Base-by-base conservation (phyloP, 2,797 vertebrate species). In the Parotocinclus haroldoi region DNA sequence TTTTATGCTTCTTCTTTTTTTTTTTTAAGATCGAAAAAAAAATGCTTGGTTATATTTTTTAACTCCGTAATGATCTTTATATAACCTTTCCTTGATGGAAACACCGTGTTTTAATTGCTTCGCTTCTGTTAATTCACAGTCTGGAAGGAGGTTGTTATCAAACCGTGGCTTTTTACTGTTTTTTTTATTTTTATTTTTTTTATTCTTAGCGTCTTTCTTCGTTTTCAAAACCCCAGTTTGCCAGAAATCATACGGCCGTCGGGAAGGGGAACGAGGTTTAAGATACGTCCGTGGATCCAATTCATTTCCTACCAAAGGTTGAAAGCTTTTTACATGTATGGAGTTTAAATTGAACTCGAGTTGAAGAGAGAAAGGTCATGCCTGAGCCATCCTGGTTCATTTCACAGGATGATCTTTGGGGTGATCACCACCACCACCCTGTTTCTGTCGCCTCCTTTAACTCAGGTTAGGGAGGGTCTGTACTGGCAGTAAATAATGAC, bases 401-500 rank as follows among this genome's bases (percentile, higher is more conserved):
- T 27, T 27, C 27, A 27, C 27, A 27, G 27, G 27, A 27, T 27
- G 27, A 5, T 5, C 2, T 27, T 27, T 27, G 5, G 27, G 27
- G 27, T 27, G 27, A 27, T 27, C 27, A 27, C 27, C 27, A 27
- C 2, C 27, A 27, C 27, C 27, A 5, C 5, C n/a, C n/a, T n/a
- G n/a, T n/a, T n/a, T n/a, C n/a, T n/a, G n/a, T 27, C 27, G 27
- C 27, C 27, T 27, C 27, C 27, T 5, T 27, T 27, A 2, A 2
- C 27, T 27, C 27, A 27, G 27, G 27, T 27, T 27, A 27, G 27
- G 27, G 27, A 27, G 27, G 27, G 27, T 27, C 27, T 27, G 27
- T 27, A 27, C 27, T 27, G 27, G 5, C 27, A n/a, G n/a, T n/a
- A 27, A 27, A 27, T 27, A 27, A 66, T 75, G 71, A 14, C 62